Conservation (phyloP, 2,888 invertebrate genomes). For the Melanchra persicariae region DNA sequence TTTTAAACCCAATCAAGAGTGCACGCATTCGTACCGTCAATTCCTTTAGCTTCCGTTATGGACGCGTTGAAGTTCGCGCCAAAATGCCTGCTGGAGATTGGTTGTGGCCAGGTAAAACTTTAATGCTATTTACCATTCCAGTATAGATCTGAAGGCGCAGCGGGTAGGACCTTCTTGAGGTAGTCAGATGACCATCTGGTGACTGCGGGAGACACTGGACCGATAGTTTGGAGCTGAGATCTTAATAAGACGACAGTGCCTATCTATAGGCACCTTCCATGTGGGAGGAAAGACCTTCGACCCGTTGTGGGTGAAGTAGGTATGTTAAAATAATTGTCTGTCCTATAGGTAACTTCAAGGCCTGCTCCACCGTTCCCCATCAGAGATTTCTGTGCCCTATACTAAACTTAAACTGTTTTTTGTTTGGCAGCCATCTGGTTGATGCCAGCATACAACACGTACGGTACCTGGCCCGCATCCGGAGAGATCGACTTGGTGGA, state of each 20-base stretch:
- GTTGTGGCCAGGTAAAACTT: conserved; percentile 91
- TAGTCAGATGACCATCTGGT: background rate
- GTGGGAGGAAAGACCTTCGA: background rate
- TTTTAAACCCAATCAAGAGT: conserved; percentile 92
- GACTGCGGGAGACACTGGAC: background rate
- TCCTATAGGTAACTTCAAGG: background rate
- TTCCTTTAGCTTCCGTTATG: conserved; percentile 92
- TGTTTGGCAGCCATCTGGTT: conserved; percentile 92
- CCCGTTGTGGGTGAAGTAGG: too few species aligned
- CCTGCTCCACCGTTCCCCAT: background rate
- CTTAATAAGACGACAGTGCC: too few species aligned
- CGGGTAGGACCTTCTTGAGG: background rate
- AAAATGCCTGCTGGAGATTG: conserved; percentile 94
- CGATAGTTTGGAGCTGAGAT: background rate
- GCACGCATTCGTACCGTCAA: conserved; percentile 92
- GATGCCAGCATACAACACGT: conserved; percentile 91
- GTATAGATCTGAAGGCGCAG: too few species aligned
- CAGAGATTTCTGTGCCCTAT: too few species aligned
- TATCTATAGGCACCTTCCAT: background rate
- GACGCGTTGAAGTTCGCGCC: conserved; percentile 92
- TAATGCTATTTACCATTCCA: too few species aligned
- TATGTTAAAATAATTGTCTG: too few species aligned
- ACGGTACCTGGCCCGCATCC: conserved; percentile 93
- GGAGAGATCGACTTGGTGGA: conserved; percentile 94
- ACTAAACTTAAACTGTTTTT: background rate